A percentile compares a stretch with the other conserved stretches of the same genome.
Evolutionary conservation across 2,797 vertebrate species (phyloP).

Genomic region (Phataginus tetradactyla): DNA sequence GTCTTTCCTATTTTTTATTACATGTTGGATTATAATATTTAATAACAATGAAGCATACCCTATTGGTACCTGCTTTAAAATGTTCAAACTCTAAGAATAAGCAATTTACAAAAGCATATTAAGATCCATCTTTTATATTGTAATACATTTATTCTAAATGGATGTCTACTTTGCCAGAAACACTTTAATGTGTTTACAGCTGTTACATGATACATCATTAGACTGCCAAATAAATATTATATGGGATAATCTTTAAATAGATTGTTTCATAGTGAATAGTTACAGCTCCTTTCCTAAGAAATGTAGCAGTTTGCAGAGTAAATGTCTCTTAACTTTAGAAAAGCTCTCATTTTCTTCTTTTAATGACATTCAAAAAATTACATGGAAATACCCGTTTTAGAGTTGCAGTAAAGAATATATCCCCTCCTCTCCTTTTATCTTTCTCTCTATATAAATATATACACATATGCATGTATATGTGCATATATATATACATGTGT

Average conservation of each 20-base stretch:
- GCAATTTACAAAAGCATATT: background rate
- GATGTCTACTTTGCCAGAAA: background rate
- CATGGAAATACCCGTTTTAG: background rate
- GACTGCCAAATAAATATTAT: background rate
- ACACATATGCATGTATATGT: background rate
- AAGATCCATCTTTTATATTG: background rate
- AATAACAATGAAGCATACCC: background rate
- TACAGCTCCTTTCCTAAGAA: background rate
- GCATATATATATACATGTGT: background rate
- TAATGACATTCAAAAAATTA: background rate
- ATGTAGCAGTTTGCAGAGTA: background rate
- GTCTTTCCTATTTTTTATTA: background rate
- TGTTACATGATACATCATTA: background rate
- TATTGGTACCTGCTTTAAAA: background rate
- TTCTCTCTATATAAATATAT: background rate
- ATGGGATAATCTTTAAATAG: background rate
- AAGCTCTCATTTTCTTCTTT: background rate
- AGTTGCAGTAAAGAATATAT: background rate
- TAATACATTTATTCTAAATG: background rate
- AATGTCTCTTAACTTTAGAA: constrained; percentile 3
- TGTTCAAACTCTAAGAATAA: background rate
- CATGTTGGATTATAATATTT: background rate
- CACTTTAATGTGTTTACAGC: background rate
- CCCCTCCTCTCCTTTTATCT: background rate
- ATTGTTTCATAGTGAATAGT: background rate